Evolutionary conservation across 2,797 vertebrate genomes (phyloP).

Genomic region (Karalla daura): DNA sequence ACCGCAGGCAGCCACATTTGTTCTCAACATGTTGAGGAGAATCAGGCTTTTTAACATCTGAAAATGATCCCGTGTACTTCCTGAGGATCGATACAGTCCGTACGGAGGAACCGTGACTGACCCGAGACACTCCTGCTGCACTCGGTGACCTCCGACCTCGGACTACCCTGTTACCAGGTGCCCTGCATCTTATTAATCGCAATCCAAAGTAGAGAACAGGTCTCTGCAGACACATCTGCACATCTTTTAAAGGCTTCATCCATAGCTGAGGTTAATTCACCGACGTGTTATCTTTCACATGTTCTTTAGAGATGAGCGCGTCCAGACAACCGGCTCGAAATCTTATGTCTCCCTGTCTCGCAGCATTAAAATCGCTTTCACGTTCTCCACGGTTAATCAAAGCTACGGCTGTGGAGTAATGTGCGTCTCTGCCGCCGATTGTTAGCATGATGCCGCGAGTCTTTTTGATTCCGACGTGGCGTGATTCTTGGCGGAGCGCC

Average conservation of each 20-base stretch:
- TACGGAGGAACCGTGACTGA: conserved; percentile 5
- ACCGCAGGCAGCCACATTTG: conserved; percentile 5
- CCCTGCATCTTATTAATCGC: neutral
- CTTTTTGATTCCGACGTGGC: conserved; percentile 56
- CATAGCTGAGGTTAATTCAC: conserved; percentile 25
- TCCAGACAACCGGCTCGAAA: neutral
- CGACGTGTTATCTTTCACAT: conserved; percentile 14
- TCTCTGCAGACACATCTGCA: neutral
- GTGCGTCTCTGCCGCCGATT: conserved; percentile 38
- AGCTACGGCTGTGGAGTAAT: conserved; percentile 10
- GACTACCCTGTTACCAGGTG: conserved; percentile 14
- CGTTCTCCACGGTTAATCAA: conserved; percentile 43
- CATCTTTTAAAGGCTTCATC: neutral
- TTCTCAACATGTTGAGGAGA: neutral
- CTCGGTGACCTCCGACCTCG: too few relatives aligned
- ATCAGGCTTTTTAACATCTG: conserved; percentile 1
- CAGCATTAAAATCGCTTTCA: conserved; percentile 35
- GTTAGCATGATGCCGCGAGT: conserved; percentile 46
- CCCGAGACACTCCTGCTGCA: conserved; percentile 23
- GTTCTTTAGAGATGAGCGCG: conserved; percentile 20
- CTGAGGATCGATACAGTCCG: neutral
- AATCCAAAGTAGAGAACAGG: neutral
- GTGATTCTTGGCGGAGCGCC: conserved; percentile 17
- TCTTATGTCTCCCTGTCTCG: conserved; percentile 39
- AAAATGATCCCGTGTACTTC: conserved; percentile 5